Conservation (phyloP, 2,888 invertebrate genomes). For the Teleiodes luculella region DNA sequence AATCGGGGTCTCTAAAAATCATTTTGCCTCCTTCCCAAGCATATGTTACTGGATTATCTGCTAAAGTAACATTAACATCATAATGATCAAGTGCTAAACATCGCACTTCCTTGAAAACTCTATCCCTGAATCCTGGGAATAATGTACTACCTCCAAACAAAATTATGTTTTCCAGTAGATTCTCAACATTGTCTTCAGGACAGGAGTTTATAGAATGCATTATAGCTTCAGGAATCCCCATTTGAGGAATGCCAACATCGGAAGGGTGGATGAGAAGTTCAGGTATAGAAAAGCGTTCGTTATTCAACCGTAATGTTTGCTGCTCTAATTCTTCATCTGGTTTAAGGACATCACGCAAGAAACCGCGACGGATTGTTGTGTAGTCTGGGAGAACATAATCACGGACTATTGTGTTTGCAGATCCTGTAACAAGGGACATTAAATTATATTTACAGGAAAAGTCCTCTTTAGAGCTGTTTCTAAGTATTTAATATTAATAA, state of each 20-base stretch:
- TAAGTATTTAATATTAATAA: not conserved
- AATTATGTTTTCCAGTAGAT: constrained; percentile 89
- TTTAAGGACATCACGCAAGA: constrained; percentile 56
- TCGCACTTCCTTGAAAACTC: constrained; percentile 82
- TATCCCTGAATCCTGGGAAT: constrained; percentile 90
- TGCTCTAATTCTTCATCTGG: constrained; percentile 76
- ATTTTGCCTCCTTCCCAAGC: constrained; percentile 93
- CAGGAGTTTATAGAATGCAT: constrained; percentile 86
- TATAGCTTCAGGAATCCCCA: constrained; percentile 95
- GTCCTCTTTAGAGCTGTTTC: not conserved
- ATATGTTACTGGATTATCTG: constrained; percentile 86
- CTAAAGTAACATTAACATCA: constrained; percentile 82
- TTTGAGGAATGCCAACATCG: constrained; percentile 93
- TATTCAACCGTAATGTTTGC: constrained; percentile 91
- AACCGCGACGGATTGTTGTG: constrained; percentile 91
- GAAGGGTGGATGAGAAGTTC: constrained; percentile 96
- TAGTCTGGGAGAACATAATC: constrained; percentile 99
- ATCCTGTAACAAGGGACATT: not conserved
- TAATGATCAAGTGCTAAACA: constrained; percentile 87
- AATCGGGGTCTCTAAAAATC: constrained; percentile 85
- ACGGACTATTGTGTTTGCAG: constrained; percentile 83
- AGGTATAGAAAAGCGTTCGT: constrained; percentile 96
- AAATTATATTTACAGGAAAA: not conserved
- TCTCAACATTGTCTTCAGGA: constrained; percentile 85
- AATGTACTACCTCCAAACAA: constrained; percentile 88